Evolutionary conservation across 2,888 invertebrate genomes (phyloP).

Genomic region (Helicoverpa assulta): DNA sequence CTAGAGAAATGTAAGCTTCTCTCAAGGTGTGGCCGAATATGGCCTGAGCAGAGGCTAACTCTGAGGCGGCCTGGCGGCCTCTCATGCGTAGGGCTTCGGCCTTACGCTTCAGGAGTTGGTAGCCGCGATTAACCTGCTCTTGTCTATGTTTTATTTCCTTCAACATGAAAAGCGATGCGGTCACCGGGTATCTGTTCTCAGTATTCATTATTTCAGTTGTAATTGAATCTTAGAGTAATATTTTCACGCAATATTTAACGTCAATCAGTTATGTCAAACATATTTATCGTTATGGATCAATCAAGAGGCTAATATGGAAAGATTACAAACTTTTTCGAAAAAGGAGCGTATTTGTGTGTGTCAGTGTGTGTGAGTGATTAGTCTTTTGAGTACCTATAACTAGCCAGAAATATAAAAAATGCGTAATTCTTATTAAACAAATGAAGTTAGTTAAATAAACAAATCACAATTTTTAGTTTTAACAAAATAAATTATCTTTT

Average conservation of each 20-base stretch:
- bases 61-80: constrained; percentile 80
- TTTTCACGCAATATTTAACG: not conserved
- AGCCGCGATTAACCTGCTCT: constrained; percentile 81
- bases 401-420: too few relatives aligned
- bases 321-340: constrained; percentile 13
- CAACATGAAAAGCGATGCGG: constrained; percentile 85
- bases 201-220: constrained; percentile 74
- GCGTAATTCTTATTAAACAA: too few relatives aligned
- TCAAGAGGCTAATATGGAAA: not conserved
- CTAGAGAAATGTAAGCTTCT: constrained; percentile 85
- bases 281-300: constrained; percentile 3
- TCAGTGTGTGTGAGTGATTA: too few relatives aligned
- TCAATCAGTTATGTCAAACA: constrained; percentile 4
- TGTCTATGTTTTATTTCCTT: constrained; percentile 84
- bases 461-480: not conserved
- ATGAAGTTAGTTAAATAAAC: too few relatives aligned
- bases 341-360: not conserved
- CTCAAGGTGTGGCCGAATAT: constrained; percentile 79
- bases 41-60: constrained; percentile 79
- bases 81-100: constrained; percentile 81
- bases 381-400: too few relatives aligned
- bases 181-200: constrained; percentile 84
- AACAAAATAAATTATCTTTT: too few relatives aligned
- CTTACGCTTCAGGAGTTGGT: constrained; percentile 81
- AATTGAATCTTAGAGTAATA: not conserved